Percentiles rank a stretch among this genome's conserved stretches.
phyloP scores from a whole-genome alignment of 2,888 invertebrate genomes.

The Pammene aurita region DNA sequence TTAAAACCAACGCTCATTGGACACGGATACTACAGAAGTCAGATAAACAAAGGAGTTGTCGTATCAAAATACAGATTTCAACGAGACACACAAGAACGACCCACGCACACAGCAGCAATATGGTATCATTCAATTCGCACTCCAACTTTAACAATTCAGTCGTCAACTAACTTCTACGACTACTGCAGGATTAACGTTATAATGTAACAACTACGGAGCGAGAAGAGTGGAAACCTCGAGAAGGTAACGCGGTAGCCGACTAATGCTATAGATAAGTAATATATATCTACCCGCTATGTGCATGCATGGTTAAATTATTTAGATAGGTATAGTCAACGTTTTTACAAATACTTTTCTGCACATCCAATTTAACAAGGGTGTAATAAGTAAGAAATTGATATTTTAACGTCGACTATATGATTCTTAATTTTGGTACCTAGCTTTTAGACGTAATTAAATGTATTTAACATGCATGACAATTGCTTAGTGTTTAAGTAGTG shows the following conservation, averaged over 20 bases:
- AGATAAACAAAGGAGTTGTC: too few species aligned
- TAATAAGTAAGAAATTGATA: too few species aligned
- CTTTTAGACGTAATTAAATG: too few species aligned
- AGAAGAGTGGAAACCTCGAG: slow-evolving; percentile 31
- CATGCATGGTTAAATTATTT: slow-evolving; percentile 6
- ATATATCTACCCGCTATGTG: slow-evolving; percentile 23
- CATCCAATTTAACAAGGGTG: too few species aligned
- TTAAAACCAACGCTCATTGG: too few species aligned
- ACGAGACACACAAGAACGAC: neutral
- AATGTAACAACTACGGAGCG: slow-evolving; percentile 35
- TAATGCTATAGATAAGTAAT: slow-evolving; percentile 5
- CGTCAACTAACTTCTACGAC: slow-evolving; percentile 30
- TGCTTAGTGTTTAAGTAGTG: slow-evolving; percentile 14
- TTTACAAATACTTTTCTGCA: too few species aligned
- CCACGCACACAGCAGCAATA: slow-evolving; percentile 25
- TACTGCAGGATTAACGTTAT: slow-evolving; percentile 28
- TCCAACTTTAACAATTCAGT: slow-evolving; percentile 39
- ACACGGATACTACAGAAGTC: too few species aligned
- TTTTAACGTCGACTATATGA: too few species aligned
- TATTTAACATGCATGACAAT: slow-evolving; percentile 1
- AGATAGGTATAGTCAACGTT: too few species aligned
- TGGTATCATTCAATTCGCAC: slow-evolving; percentile 8
- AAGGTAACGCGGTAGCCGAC: slow-evolving; percentile 29
- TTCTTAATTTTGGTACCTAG: too few species aligned
- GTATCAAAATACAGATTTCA: neutral